A percentile compares a stretch with the other conserved stretches of the same genome.
Conservation (phyloP, 2,888 invertebrate species). For the Meganola albula region DNA sequence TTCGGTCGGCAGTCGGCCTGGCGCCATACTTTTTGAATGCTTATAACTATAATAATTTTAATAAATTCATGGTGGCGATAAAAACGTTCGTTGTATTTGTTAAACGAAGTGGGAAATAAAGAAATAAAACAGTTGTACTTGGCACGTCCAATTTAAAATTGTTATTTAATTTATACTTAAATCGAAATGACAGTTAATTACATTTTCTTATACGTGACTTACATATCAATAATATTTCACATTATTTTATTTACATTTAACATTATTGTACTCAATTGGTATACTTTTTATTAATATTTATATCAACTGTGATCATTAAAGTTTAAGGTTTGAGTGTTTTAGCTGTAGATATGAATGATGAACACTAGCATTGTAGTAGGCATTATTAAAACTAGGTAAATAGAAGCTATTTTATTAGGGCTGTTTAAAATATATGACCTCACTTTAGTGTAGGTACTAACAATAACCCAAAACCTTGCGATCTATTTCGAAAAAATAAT, state of each 20-base stretch:
- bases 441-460: too few species aligned
- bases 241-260: constrained; percentile 62
- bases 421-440: too few species aligned
- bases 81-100: too few species aligned
- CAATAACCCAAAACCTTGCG: too few species aligned
- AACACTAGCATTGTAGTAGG: too few species aligned
- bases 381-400: too few species aligned
- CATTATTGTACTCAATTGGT: constrained; percentile 74
- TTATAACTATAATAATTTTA: too few species aligned
- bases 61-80: too few species aligned
- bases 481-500: too few species aligned
- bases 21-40: too few species aligned
- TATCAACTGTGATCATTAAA: constrained; percentile 43
- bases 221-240: constrained; percentile 55
- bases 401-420: too few species aligned
- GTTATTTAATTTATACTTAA: constrained; percentile 68
- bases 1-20: too few species aligned
- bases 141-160: constrained; percentile 75
- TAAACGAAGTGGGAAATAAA: not conserved
- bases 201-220: constrained; percentile 44
- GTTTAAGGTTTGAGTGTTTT: constrained; percentile 19
- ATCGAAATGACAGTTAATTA: constrained; percentile 61
- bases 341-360: constrained; percentile 24
- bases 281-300: constrained; percentile 46
- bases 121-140: constrained; percentile 58